Conservation (phyloP, 2,888 invertebrate species). For the Leistus spinibarbis region DNA sequence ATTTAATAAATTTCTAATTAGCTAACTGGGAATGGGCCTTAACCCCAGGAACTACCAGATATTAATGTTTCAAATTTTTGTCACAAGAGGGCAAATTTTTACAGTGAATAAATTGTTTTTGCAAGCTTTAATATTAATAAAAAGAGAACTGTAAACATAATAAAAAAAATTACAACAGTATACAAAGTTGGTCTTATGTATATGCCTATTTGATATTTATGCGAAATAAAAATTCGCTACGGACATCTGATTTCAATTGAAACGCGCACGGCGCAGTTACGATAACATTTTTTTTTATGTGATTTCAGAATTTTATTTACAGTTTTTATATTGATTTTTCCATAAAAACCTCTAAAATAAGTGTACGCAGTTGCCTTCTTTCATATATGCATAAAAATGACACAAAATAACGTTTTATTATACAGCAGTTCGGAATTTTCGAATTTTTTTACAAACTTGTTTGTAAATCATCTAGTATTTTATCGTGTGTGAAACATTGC, state of each 20-base stretch:
- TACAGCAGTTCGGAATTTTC: not conserved
- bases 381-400: not conserved
- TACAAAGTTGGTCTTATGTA: not conserved
- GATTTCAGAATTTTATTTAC: not conserved
- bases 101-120: no score
- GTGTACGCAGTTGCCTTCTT: not conserved
- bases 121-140: no score
- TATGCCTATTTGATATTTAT: not conserved
- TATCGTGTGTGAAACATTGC: not conserved
- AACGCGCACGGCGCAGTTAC: not conserved
- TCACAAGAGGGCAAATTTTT: no score
- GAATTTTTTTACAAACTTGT: not conserved
- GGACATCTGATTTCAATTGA: not conserved
- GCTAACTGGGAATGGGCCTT: no score
- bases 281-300: not conserved
- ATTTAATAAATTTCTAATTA: no score
- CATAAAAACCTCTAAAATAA: not conserved
- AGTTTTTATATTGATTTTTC: not conserved
- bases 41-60: no score
- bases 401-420: not conserved
- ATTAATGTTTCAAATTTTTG: no score
- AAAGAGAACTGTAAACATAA: no score
- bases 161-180: no score
- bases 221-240: not conserved
- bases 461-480: not conserved